Conservation (phyloP, 2,888 invertebrate species). For the Drosophila meridionalis region DNA sequence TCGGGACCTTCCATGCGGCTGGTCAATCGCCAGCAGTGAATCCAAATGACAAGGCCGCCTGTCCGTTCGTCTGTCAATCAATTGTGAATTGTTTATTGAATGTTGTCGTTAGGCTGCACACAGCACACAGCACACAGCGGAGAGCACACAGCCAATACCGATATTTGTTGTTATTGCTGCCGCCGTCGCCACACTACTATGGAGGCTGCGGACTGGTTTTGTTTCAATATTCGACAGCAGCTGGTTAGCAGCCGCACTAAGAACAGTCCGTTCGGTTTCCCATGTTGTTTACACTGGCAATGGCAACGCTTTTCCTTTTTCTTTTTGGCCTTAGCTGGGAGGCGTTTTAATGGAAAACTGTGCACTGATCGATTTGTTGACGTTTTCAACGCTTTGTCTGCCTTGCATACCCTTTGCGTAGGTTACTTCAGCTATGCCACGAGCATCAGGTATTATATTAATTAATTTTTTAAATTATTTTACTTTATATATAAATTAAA, state of each 20-base stretch:
- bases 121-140: constrained; percentile 54
- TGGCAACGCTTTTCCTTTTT: constrained; percentile 37
- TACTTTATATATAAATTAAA: neutral
- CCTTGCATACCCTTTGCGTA: constrained; percentile 14
- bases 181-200: neutral
- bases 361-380: constrained; percentile 67
- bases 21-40: constrained; percentile 72
- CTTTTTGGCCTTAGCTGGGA: constrained; percentile 29
- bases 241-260: constrained; percentile 27
- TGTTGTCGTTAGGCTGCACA: constrained; percentile 79
- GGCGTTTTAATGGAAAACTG: constrained; percentile 62
- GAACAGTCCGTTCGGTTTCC: constrained; percentile 31
- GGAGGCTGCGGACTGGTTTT: constrained; percentile 43
- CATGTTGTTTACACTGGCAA: constrained; percentile 66
- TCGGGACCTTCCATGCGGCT: constrained; percentile 47
- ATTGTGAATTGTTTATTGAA: constrained; percentile 82
- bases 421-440: neutral
- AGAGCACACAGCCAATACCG: constrained; percentile 53
- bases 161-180: constrained; percentile 55
- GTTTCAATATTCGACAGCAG: constrained; percentile 55
- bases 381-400: constrained; percentile 25
- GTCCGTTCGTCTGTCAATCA: constrained; percentile 81
- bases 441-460: neutral
- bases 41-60: constrained; percentile 67
- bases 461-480: neutral